Evolutionary conservation across 2,113 vertebrate genomes (phyloP), one percentile per base, ranked within the genome.

Genomic region (Campylomormyrus numenius): DNA sequence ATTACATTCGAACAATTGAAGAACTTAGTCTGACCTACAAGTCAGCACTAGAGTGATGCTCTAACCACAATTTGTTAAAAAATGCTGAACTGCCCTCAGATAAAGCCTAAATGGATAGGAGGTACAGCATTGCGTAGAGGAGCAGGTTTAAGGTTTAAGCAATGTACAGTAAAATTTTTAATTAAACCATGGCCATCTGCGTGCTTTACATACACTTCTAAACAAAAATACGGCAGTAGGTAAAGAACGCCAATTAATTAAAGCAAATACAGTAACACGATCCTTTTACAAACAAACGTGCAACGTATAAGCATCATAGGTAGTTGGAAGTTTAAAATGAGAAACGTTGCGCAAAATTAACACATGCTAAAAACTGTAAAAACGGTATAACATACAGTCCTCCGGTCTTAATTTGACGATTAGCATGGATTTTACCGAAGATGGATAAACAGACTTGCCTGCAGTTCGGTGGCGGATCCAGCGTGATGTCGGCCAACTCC

Each of bases 381-480:
- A 58, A 24, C 21, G 19, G 21, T 8, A 58, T 70, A 27, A 66
- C n/a, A n/a, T 24, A 58, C 21, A 58, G 24, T 24, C 21, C 24
- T 24, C 56, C 6, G 6, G 24, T 8, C 56, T 58, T 24, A 58
- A 58, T 58, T 21, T 58, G 56, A 2, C 52, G 17, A 53, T 53
- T 24, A 8, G 7, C 21, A 24, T 58, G 56, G 2, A 24, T 8
- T 39, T 77, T 6, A 17, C 13, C 35, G 35, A 39, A 42, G 74
- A 39, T 7, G 4, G 31, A 35, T 42, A 46, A 62, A 45, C 19
- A 10, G 49, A 19, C 53, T 39, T 92, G 98, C 98, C 98, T 99
- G 97, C 98, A 99, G 96, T 99, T 99, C 42, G 98, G 98, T 48
- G 98, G 98, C 91, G 98, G 98, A 95, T 99, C 98, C 97, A 99